Evolutionary conservation across 2,888 invertebrate species (phyloP), one percentile per base, ranked within the genome.

Genomic region (Zaprionus lineosus): DNA sequence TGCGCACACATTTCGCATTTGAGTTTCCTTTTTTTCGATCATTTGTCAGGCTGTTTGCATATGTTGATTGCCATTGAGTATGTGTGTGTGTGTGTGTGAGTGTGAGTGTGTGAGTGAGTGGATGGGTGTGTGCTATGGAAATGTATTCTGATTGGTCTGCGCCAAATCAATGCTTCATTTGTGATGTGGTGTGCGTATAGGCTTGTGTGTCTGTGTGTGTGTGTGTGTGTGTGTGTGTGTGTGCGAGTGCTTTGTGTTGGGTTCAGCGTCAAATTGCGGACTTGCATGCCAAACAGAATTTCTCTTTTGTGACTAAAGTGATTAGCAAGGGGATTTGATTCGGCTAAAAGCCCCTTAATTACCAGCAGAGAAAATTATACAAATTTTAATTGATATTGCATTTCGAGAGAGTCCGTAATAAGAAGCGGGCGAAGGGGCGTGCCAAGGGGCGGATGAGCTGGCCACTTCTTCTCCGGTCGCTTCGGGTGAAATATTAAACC

Each of bases 41-140:
- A 39, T 50, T 46, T 31, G 48, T 61, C 8, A 18, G 14, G 31
- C 34, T 72, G 61, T 79, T 68, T 79, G 72, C 81, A 75, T 75
- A 74, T 76, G 60, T 58, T 78, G 79, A 83, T 83, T 83, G 79
- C 66, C 44, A 39, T 47, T 29, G 53, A 59, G 37, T n/a, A 48
- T 12, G 60, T 43, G 31, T 55, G 46, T 28, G 48, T 24, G 24
- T 50, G 53, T 63, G 34, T 12, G 50, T 12, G 60, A 31, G 26
- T 55, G 46, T 28, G 41, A 18, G 18, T 50, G 9, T n/a, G 11
- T 18, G 34, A 15, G 14, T n/a, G 47, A 29, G 39, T 40, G 19
- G 34, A 12, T 33, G 36, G 33, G 37, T 53, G 19, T 44, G 47
- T 50, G 33, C 24, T 66, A 53, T 57, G 66, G 73, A 72, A 66